Conservation (phyloP, 2,888 invertebrate species). For the Agrotis segetum region DNA sequence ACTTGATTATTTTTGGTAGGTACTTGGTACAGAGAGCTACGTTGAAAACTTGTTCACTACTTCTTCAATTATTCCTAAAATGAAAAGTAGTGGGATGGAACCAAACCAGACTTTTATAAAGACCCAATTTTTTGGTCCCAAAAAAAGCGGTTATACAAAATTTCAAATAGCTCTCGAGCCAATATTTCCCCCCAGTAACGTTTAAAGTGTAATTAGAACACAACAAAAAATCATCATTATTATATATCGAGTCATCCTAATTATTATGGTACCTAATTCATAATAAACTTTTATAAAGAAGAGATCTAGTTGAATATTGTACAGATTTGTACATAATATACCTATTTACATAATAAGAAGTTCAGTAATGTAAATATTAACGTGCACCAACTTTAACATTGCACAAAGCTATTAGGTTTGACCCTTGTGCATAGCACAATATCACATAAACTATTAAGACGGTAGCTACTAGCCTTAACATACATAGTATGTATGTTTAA, state of each 20-base stretch:
- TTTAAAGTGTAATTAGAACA: conserved; percentile 11
- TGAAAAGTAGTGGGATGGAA: too few species aligned
- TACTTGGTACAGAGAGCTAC: background rate
- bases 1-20: background rate
- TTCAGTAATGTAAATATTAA: conserved; percentile 48
- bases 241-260: conserved; percentile 4
- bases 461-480: conserved; percentile 14
- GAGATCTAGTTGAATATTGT: conserved; percentile 24
- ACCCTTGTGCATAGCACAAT: conserved; percentile 59
- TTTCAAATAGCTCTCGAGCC: too few species aligned
- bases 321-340: conserved; percentile 41
- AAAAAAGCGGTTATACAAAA: too few species aligned
- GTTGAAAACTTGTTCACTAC: background rate
- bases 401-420: conserved; percentile 36
- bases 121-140: too few species aligned
- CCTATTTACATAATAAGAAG: background rate
- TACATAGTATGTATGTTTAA: conserved; percentile 28
- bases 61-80: too few species aligned
- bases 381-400: conserved; percentile 37
- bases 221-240: conserved; percentile 16
- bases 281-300: conserved; percentile 30
- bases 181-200: background rate
- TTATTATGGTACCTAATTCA: background rate
- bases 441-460: conserved; percentile 27
- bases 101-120: too few species aligned